Base-by-base conservation (phyloP, 2,797 vertebrate genomes). In the Scarus forsteni region DNA sequence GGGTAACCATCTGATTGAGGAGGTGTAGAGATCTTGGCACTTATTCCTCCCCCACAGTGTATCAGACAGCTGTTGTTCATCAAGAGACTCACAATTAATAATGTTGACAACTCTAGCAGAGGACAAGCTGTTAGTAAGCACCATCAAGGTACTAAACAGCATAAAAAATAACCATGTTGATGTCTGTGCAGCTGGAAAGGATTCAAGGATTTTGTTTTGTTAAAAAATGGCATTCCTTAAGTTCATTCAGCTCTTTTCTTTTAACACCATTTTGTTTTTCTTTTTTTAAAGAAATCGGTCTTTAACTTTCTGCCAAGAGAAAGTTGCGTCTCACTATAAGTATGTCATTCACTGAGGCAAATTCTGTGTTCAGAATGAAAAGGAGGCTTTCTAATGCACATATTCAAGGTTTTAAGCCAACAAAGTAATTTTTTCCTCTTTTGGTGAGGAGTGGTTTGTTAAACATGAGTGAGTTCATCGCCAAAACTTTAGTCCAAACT, bases 61-160 rank as follows among this genome's bases (percentile, higher is more conserved):
- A n/a, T 56, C 40, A 56, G 82, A 71, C 79, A 74, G 66, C 67
- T 35, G 45, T 36, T 49, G 79, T 87, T 79, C 61, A 80, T 89
- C 84, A 80, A 50, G 16, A 66, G 12, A 45, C 45, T 49, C 46
- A 19, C 56, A 49, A 72, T 88, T 83, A 85, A 85, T 80, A 83
- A 87, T 18, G n/a, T 7, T 54, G 75, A 63, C 75, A 9, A 55
- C 67, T 79, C 77, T 64, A 54, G 65, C 80, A 35, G 76, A 59
- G 70, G 52, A 67, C 48, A 80, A 55, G 58, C 78, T 67, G 54
- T 74, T 60, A 34, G 49, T 63, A 62, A 73, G 72, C 48, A 35
- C 45, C 50, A 18, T 49, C 38, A 42, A 66, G 42, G 59, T 34
- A n/a, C 51, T 18, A 50, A 57, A 59, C 1, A 1, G 49, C 8